Evolutionary conservation across 2,113 vertebrate species (phyloP), one percentile per base, ranked within the genome.

Genomic region (Electrona antarctica): DNA sequence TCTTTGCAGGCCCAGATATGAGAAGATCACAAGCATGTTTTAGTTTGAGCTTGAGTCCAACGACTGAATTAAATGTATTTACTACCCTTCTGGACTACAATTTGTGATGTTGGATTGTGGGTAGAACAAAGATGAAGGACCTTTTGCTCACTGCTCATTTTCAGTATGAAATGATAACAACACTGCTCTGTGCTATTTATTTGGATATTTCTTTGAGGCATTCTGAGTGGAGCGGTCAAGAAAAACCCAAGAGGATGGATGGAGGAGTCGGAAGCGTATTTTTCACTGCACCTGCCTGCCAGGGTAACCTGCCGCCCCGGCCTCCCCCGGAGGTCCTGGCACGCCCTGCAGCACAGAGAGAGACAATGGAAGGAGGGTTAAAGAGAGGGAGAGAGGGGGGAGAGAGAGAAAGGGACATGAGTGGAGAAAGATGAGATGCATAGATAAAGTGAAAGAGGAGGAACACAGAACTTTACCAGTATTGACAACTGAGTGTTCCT

Each of bases 241-340:
- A 41, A 61, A 49, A 82, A 71, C 61, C 55, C 56, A 57, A 74
- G 14, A 74, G 64, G 59, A 71, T 49, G 52, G 29, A 77, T 71
- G 51, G 51, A 74, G 71, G 65, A 80, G 77, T 78, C 61, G 79
- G 76, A 73, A 84, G 77, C 79, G 58, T 88, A 85, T 84, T 81
- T 86, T 88, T 96, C 95, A 98, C 98, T 98, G 97, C 97, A 99
- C 98, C 98, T 99, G 98, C 97, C 98, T 99, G 96, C 98, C 98
- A 97, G 97, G 97, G 93, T 96, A 99, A 95, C 98, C 98, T 91
- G 90, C 92, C 73, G 94, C 90, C 60, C 98, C 98, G 48, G 79
- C 66, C 79, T 87, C 91, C 80, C 98, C 97, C 83, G 90, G 79
- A 75, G 92, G 76, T 91, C 97, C 98, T 79, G 93, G 92, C 88